These are phyloP conservation scores for Notodonta dromedarius DNA, from an alignment of 2,888 invertebrate species.

Conservation along the genomic window DNA sequence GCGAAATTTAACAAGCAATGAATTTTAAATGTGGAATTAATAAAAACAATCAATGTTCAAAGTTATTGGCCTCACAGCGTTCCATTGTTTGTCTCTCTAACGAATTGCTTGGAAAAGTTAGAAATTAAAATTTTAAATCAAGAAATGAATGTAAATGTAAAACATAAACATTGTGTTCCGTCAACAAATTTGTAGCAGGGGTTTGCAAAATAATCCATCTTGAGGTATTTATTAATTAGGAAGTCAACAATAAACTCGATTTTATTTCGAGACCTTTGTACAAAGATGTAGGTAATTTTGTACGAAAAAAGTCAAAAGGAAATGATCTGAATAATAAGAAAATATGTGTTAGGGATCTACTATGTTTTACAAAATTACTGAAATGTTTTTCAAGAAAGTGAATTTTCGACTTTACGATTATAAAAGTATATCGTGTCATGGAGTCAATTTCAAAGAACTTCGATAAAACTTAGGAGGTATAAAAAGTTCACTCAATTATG, in stretches of 20 bases:
- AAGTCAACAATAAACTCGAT: conserved; percentile 9
- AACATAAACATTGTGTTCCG: conserved; percentile 36
- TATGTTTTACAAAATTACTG: too few relatives aligned
- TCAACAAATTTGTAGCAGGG: conserved; percentile 29
- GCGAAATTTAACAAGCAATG: conserved; percentile 11
- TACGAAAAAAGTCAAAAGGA: too few relatives aligned
- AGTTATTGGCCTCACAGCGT: conserved; percentile 31
- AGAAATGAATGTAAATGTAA: conserved; percentile 29
- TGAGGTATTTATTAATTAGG: conserved; percentile 13
- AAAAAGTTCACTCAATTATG: too few relatives aligned
- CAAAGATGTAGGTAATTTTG: too few relatives aligned
- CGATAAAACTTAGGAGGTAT: too few relatives aligned
- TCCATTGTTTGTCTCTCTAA: conserved; percentile 43
- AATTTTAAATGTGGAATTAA: conserved; percentile 20
- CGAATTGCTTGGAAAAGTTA: conserved; percentile 31
- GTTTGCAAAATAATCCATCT: conserved; percentile 15
- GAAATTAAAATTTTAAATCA: conserved; percentile 25
- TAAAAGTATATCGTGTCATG: too few relatives aligned
- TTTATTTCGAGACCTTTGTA: neutral
- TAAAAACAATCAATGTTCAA: conserved; percentile 33
- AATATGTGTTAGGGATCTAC: too few relatives aligned
- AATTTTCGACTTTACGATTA: too few relatives aligned
- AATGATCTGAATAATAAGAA: too few relatives aligned
- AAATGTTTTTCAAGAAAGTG: too few relatives aligned
- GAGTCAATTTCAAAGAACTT: too few relatives aligned